These are phyloP conservation scores for Drosophila anomalipes DNA, from an alignment of 2,888 invertebrate genomes.

Conservation along the genomic window DNA sequence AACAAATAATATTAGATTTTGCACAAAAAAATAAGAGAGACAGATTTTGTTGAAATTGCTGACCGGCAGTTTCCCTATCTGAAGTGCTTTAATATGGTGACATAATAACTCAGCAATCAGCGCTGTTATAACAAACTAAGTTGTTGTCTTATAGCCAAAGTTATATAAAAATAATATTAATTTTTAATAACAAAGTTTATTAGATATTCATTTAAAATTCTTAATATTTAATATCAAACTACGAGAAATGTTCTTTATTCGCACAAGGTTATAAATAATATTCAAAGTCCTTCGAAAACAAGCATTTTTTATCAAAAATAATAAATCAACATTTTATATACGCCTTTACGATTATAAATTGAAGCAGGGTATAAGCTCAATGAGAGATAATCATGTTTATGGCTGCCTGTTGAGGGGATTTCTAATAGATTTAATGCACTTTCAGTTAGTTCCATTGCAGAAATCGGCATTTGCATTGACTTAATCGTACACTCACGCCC, in stretches of 20 bases:
- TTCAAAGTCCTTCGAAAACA: background rate
- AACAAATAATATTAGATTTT: constrained; percentile 42
- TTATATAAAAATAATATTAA: too few relatives aligned
- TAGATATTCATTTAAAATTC: background rate
- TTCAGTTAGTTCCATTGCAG: constrained; percentile 35
- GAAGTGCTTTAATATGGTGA: background rate
- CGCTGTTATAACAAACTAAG: background rate
- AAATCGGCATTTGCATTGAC: constrained; percentile 47
- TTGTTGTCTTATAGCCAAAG: background rate
- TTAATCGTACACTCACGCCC: constrained; percentile 31
- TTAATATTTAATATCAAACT: background rate
- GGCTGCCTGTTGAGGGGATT: constrained; percentile 22
- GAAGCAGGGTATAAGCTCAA: background rate
- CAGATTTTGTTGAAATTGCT: background rate
- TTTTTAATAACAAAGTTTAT: background rate
- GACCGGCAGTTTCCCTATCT: background rate
- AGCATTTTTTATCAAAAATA: background rate
- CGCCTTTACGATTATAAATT: background rate
- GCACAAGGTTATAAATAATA: background rate
- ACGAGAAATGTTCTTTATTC: background rate
- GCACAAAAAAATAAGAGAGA: background rate
- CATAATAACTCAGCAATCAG: background rate
- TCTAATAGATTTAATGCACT: constrained; percentile 51
- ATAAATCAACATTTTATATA: background rate
- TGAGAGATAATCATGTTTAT: constrained; percentile 45